Evolutionary conservation across 2,888 invertebrate species (phyloP).

Genomic region (Lasioglossum calceatum): DNA sequence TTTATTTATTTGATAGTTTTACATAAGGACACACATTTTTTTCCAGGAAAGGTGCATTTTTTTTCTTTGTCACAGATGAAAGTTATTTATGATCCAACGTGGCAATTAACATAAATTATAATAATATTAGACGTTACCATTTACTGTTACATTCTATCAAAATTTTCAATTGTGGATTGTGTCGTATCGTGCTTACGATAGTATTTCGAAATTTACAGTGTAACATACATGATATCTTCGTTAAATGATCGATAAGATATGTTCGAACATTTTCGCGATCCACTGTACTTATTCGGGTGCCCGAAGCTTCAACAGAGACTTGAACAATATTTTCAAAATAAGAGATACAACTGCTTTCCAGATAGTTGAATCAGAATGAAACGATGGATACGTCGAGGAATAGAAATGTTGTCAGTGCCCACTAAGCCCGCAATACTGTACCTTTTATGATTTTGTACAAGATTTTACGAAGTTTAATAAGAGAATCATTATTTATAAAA

Average conservation of each 20-base stretch:
- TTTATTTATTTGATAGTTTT: neutral
- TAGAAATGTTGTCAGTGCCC: slow-evolving; percentile 18
- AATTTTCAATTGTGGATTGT: neutral
- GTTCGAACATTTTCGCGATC: neutral
- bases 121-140: neutral
- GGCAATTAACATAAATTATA: neutral
- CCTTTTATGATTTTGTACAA: slow-evolving; percentile 41
- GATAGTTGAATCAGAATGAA: slow-evolving; percentile 23
- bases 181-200: neutral
- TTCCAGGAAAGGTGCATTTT: neutral
- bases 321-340: neutral
- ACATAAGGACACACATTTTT: neutral
- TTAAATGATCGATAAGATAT: neutral
- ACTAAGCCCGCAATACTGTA: slow-evolving; percentile 35
- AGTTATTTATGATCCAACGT: neutral
- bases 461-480: slow-evolving; percentile 31
- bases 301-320: slow-evolving; percentile 5
- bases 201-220: slow-evolving; percentile 12
- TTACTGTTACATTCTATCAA: neutral
- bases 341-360: slow-evolving; percentile 25
- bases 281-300: neutral
- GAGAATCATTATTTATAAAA: slow-evolving; percentile 31
- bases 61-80: neutral
- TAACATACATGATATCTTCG: neutral
- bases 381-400: slow-evolving; percentile 8